A percentile compares a stretch with the other conserved stretches of the same genome.
Evolutionary conservation across 2,113 vertebrate species (phyloP).

Genomic region (Corydoras maculifer): DNA sequence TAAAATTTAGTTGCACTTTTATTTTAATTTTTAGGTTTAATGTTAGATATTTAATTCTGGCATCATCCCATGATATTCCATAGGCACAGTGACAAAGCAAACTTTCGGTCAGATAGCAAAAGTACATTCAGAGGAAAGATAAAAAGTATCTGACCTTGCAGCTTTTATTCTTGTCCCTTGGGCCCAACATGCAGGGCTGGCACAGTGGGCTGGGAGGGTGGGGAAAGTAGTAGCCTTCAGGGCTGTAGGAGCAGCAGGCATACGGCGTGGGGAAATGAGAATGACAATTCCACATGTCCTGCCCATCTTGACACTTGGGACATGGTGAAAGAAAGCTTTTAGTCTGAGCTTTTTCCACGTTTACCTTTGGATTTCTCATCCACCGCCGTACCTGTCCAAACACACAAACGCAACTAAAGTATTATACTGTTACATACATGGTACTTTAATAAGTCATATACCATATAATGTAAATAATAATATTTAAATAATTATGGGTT

Average conservation of each 20-base stretch:
- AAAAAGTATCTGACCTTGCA: conserved; percentile 72
- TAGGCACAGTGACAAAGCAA: neutral
- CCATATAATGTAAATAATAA: too few species aligned
- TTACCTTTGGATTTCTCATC: conserved; percentile 88
- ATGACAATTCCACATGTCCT: conserved; percentile 66
- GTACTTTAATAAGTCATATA: neutral
- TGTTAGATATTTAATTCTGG: too few species aligned
- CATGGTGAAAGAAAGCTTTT: conserved; percentile 72
- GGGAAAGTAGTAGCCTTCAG: conserved; percentile 58
- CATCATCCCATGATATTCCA: too few species aligned
- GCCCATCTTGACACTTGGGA: conserved; percentile 67
- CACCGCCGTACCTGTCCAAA: conserved; percentile 80
- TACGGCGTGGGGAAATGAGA: conserved; percentile 71
- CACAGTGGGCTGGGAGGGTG: conserved; percentile 57
- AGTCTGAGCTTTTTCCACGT: conserved; percentile 77
- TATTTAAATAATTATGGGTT: too few species aligned
- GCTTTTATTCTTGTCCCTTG: conserved; percentile 71
- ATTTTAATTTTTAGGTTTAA: too few species aligned
- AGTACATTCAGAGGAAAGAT: neutral
- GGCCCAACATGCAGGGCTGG: conserved; percentile 54
- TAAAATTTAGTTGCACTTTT: too few species aligned
- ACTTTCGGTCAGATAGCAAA: neutral
- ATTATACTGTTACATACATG: conserved; percentile 3
- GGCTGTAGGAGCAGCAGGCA: conserved; percentile 67
- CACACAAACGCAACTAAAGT: conserved; percentile 8